Percentiles rank a stretch among this genome's conserved stretches.
These are phyloP conservation scores for Idaea straminata DNA, from an alignment of 2,888 invertebrate genomes.

Conservation along the genomic window DNA sequence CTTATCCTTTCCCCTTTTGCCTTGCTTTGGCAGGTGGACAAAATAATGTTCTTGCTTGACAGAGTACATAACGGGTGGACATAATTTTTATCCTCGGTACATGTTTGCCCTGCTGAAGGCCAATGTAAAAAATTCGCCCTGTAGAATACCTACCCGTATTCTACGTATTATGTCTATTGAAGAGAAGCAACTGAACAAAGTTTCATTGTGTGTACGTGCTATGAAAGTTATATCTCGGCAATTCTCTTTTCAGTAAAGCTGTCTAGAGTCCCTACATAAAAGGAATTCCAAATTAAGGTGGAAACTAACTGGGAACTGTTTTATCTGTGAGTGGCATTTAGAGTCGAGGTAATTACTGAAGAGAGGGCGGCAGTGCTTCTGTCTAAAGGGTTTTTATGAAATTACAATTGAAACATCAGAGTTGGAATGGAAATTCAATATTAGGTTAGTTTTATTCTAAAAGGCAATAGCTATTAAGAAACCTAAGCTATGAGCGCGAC, in stretches of 20 bases:
- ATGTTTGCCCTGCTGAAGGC: no score
- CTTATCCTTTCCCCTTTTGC: no score
- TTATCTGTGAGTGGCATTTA: slow-evolving; percentile 13
- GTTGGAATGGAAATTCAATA: no score
- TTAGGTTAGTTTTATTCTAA: no score
- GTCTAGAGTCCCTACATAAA: slow-evolving; percentile 9
- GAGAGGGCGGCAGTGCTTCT: background rate
- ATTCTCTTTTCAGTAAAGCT: slow-evolving; percentile 5
- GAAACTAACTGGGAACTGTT: slow-evolving; percentile 11
- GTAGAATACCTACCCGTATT: no score
- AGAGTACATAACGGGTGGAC: no score
- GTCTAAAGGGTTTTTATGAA: background rate
- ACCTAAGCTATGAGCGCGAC: no score
- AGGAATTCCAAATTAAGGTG: slow-evolving; percentile 18
- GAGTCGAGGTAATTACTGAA: slow-evolving; percentile 12
- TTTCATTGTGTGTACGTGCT: slow-evolving; percentile 19
- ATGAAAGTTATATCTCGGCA: slow-evolving; percentile 12
- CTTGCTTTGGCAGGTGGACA: no score
- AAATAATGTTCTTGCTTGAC: no score
- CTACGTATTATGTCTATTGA: background rate
- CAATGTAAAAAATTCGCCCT: no score
- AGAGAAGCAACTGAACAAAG: background rate
- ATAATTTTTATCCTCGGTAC: no score
- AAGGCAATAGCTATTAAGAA: no score
- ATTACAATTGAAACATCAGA: background rate